Evolutionary conservation across 2,888 invertebrate species (phyloP).

Genomic region (Graphium colonna): DNA sequence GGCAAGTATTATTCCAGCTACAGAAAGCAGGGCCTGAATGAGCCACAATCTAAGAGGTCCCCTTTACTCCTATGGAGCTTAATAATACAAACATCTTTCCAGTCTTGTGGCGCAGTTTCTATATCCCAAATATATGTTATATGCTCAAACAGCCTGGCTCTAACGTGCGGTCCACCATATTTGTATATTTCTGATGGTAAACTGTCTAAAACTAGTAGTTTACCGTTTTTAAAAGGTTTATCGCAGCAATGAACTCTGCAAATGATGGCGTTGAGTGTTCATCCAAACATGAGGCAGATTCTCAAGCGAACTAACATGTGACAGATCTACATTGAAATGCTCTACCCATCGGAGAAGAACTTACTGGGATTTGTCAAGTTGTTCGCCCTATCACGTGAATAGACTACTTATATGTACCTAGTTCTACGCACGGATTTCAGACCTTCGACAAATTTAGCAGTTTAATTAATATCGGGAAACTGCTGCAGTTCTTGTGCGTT

Average conservation of each 20-base stretch:
- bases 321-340: conserved; percentile 7
- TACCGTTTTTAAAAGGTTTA: no score
- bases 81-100: no score
- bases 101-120: no score
- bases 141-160: no score
- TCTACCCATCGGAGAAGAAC: conserved; percentile 8
- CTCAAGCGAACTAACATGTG: background rate
- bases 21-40: no score
- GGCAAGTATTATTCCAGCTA: no score
- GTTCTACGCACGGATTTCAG: conserved; percentile 20
- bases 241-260: conserved; percentile 3
- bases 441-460: conserved; percentile 22
- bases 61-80: no score
- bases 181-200: no score
- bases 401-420: conserved; percentile 12
- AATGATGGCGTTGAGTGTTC: conserved; percentile 1
- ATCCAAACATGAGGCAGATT: background rate
- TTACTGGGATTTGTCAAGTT: conserved; percentile 1
- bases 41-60: no score
- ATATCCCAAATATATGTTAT: no score
- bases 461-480: conserved; percentile 20
- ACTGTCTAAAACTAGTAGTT: no score
- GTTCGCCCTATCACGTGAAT: conserved; percentile 12
- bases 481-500: conserved; percentile 25
- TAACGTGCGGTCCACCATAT: no score